Percentiles rank a stretch among this genome's conserved stretches.
phyloP scores from a whole-genome alignment of 2,113 vertebrate species.

The Eulemur rufifrons region DNA sequence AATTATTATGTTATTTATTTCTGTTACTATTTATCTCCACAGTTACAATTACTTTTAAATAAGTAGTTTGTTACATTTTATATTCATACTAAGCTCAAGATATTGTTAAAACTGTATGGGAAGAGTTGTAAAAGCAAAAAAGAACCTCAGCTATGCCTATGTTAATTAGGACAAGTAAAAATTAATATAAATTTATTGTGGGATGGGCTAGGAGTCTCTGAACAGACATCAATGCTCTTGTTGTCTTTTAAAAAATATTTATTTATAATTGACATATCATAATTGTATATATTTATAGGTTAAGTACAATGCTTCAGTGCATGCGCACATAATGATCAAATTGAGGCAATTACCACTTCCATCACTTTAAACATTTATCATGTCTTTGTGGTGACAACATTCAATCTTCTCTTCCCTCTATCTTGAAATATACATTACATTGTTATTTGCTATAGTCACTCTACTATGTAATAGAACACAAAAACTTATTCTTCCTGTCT shows the following conservation, averaged over 20 bases:
- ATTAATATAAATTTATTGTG: not conserved
- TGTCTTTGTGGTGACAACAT: not conserved
- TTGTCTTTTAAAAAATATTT: not conserved
- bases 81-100: not conserved
- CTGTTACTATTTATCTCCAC: not conserved
- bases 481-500: not conserved
- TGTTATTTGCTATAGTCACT: not conserved
- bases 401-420: not conserved
- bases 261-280: not conserved
- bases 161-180: not conserved
- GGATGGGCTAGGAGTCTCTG: not conserved
- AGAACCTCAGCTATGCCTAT: not conserved
- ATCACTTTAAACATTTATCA: not conserved
- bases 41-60: not conserved
- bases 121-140: not conserved
- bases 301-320: not conserved
- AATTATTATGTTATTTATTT: not conserved
- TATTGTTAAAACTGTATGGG: not conserved
- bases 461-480: not conserved
- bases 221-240: not conserved
- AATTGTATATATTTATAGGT: not conserved
- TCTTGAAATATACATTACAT: not conserved
- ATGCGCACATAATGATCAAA: not conserved
- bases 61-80: not conserved
- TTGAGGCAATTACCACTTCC: not conserved